phyloP scores from a whole-genome alignment of 2,888 invertebrate species.

The Apamea anceps region DNA sequence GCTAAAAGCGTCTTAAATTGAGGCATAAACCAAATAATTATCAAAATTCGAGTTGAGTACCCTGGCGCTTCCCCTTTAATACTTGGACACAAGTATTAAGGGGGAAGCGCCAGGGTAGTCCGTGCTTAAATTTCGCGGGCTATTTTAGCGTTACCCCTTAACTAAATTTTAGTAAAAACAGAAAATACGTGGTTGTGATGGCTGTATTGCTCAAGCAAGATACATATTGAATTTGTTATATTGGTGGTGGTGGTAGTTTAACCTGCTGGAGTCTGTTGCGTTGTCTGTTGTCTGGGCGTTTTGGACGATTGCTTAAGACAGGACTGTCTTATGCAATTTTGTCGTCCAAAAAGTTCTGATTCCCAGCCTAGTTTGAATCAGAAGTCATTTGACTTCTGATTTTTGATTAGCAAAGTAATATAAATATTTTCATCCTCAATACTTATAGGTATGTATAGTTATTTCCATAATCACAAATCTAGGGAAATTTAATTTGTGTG shows the following conservation, averaged over 20 bases:
- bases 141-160: too few relatives aligned
- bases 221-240: neutral
- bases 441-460: neutral
- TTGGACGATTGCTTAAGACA: neutral
- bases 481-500: neutral
- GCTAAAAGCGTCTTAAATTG: neutral
- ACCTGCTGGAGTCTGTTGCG: neutral
- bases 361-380: neutral
- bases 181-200: neutral
- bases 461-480: conserved; percentile 2
- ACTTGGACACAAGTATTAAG: neutral
- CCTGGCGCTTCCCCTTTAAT: too few relatives aligned
- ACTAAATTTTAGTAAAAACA: neutral
- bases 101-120: too few relatives aligned
- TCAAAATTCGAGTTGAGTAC: neutral
- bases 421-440: neutral
- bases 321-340: neutral
- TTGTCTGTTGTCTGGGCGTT: too few relatives aligned
- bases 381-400: neutral
- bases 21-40: neutral
- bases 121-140: too few relatives aligned
- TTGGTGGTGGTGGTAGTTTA: too few relatives aligned
- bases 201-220: neutral
- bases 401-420: neutral
- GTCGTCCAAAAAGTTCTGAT: neutral